Conservation (phyloP, 53 echinoderm and acorn worm genomes). For the Glandiceps talaboti region DNA sequence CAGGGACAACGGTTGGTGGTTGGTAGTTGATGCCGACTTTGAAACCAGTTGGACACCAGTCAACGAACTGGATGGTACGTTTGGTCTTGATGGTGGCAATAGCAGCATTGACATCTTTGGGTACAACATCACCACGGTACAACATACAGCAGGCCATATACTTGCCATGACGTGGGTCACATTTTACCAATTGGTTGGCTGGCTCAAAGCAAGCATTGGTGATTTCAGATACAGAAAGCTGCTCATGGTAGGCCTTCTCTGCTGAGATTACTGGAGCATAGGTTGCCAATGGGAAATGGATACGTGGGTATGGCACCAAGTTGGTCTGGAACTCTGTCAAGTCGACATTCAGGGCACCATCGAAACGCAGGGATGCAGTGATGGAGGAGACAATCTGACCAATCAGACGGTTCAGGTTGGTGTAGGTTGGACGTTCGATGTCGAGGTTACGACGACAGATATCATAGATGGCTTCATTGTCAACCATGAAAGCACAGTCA, state of each 20-base stretch:
- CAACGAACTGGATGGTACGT: background rate
- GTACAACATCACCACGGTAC: constrained; percentile 1
- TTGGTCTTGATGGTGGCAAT: background rate
- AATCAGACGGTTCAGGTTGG: constrained; percentile 31
- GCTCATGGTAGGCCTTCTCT: constrained; percentile 6
- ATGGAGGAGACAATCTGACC: constrained; percentile 4
- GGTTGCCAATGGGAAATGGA: background rate
- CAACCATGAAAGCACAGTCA: background rate
- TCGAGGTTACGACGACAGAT: constrained; percentile 1
- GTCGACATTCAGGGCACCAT: background rate
- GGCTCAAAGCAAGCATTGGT: background rate
- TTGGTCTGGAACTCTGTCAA: background rate
- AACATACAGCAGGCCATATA: background rate
- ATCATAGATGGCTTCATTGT: background rate
- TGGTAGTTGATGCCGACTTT: background rate
- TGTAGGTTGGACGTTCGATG: constrained; percentile 17
- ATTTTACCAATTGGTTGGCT: background rate
- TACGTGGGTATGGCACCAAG: background rate
- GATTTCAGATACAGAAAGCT: constrained; percentile 10
- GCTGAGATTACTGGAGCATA: background rate
- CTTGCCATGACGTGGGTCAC: background rate
- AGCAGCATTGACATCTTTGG: background rate
- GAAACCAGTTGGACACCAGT: background rate
- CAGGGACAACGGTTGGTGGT: background rate
- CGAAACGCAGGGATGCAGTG: background rate